Evolutionary conservation across 2,888 invertebrate genomes (phyloP), one percentile per base, ranked within the genome.

Genomic region (Amphipoea oculea): DNA sequence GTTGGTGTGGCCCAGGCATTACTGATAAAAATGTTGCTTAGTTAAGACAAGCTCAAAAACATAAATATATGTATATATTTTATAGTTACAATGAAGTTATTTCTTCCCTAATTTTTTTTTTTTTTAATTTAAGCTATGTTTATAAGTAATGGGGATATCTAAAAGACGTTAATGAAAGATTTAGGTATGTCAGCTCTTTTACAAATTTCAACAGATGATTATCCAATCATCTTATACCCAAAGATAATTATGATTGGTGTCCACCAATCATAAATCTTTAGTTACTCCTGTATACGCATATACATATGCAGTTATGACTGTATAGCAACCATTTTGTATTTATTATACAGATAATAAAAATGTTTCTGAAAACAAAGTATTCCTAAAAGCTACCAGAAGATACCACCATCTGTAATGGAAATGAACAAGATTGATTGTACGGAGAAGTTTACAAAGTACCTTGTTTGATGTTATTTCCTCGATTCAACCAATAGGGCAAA

Each of bases 351-450:
- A 23, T 40, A 9, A 81, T 36, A 17, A 36, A 66, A 29, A 54
- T 7, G 51, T 60, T 40, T 20, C n/a, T 20, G 23, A 45, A 68
- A 77, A 14, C 29, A 4, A 68, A 48, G 14, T 67, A 45, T 78
- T 78, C 6, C 23, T 83, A 20, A 78, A 70, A 78, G 65, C 51
- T 65, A 66, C 36, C n/a, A 42, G 17, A 78, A 70, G 60, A 70
- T 65, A 60, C 17, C 11, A 45, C 36, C 9, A 83, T 83, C 76
- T 83, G 62, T 57, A 84, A 70, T 83, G 69, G 68, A 54, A 78
- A 81, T 83, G 40, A 78, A 69, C 42, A 51, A 66, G 84, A 84
- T 81, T 70, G 51, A 81, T 84, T 42, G n/a, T 70, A 40, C n/a
- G 40, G 12, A 66, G 69, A 84, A 84, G 78, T 66, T 57, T 79